Conservation (phyloP, 1,140 invertebrate species). For the Amyelois transitella region DNA sequence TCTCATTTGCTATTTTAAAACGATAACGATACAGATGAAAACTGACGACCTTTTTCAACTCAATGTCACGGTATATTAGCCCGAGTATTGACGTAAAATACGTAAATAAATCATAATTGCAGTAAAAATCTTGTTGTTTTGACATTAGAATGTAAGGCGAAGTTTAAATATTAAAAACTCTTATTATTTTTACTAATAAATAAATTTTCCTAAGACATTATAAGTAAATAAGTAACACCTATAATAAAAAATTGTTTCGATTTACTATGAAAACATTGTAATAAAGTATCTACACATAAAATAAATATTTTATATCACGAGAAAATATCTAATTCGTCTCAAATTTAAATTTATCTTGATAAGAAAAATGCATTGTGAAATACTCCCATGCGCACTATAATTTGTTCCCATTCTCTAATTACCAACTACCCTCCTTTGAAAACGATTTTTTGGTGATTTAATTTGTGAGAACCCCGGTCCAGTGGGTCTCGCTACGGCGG, state of each 20-base stretch:
- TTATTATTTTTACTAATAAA: too few relatives aligned
- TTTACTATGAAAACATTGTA: too few relatives aligned
- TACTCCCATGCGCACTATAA: constrained; percentile 41
- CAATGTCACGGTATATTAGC: background rate
- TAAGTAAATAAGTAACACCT: too few relatives aligned
- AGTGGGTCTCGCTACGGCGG: constrained; percentile 27
- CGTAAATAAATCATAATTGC: too few relatives aligned
- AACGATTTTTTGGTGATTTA: constrained; percentile 31
- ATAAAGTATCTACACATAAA: too few relatives aligned
- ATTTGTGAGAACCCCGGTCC: constrained; percentile 52
- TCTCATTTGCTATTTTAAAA: background rate
- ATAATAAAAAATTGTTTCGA: too few relatives aligned
- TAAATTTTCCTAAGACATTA: too few relatives aligned
- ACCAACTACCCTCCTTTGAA: constrained; percentile 26
- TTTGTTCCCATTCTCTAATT: constrained; percentile 51
- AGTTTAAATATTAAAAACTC: too few relatives aligned
- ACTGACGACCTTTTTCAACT: background rate
- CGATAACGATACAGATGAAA: background rate
- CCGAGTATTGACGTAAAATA: background rate
- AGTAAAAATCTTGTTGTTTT: too few relatives aligned
- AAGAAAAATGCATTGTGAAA: background rate
- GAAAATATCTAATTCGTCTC: too few relatives aligned
- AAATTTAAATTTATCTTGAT: background rate
- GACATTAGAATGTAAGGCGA: too few relatives aligned
- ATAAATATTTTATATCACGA: too few relatives aligned